Evolutionary conservation across 2,888 invertebrate genomes (phyloP), one percentile per base, ranked within the genome.

Genomic region (Allacma fusca): DNA sequence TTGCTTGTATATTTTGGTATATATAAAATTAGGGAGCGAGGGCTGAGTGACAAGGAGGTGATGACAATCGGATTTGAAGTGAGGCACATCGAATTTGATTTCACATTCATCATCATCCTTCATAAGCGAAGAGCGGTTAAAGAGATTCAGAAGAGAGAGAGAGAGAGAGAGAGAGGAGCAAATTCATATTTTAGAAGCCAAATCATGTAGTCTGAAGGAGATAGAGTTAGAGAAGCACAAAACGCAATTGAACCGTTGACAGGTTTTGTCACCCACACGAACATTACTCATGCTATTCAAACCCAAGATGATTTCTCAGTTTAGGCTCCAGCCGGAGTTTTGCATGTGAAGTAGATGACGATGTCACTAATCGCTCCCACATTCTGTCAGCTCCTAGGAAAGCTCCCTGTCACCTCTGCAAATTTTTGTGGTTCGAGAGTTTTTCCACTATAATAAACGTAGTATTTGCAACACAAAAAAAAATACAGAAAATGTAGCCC

Each of bases 21-120:
- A 40, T 40, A 40, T 40, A 40, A 13, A n/a, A 24, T 64, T 23
- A 64, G n/a, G 23, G 1, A 12, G 5, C 7, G 19, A 7, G 59
- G 19, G 19, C 7, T 59, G 23, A 59, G 59, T 59, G n/a, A 21
- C n/a, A n/a, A 21, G n/a, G 59, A 59, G 59, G 59, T 59, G 59
- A 59, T 59, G 59, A 59, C 59, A 59, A 59, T 59, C 59, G 59
- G 59, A 59, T 21, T 59, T 19, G 12, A 59, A n/a, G 59, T 7
- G 12, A 7, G 59, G 59, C 59, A 59, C n/a, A 13, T 7, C n/a
- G n/a, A 59, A 59, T 59, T 59, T 59, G 59, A 59, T 59, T 59
- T 59, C 59, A n/a, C 59, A 59, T 59, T 59, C 59, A 59, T 59
- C 59, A 59, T 59, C 59, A 59, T 59, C 23, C 59, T n/a, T 59